Percentiles rank a stretch among this genome's conserved stretches.
phyloP scores from a whole-genome alignment of 2,113 vertebrate species.

The Albula goreensis region DNA sequence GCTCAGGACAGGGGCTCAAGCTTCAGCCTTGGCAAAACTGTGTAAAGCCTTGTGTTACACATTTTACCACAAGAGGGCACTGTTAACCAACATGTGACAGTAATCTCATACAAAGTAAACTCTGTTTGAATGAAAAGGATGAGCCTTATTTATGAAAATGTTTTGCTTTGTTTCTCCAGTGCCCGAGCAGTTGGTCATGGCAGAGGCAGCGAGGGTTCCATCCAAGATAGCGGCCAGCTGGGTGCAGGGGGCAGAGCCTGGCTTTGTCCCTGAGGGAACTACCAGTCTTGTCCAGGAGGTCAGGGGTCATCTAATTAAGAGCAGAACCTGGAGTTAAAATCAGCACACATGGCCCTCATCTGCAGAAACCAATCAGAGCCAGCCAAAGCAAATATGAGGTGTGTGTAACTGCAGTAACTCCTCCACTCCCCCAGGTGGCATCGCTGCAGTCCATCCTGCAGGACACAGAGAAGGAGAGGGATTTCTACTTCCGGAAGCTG shows the following conservation, averaged over 20 bases:
- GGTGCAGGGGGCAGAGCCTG: conserved; percentile 47
- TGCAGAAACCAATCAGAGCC: neutral
- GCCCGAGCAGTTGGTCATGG: conserved; percentile 68
- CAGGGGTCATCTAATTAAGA: neutral
- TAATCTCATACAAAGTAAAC: neutral
- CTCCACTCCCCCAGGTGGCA: conserved; percentile 63
- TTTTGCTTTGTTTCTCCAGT: conserved; percentile 48
- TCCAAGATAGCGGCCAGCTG: conserved; percentile 66
- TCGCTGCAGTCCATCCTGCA: conserved; percentile 78
- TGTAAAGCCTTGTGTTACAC: too few relatives aligned
- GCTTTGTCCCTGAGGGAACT: conserved; percentile 69
- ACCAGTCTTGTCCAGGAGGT: conserved; percentile 79
- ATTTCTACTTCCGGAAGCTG: conserved; percentile 85
- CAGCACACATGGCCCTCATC: neutral
- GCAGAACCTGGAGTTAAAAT: neutral
- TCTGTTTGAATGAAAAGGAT: neutral
- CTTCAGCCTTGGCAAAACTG: too few relatives aligned
- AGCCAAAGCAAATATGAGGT: neutral
- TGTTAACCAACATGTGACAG: too few relatives aligned
- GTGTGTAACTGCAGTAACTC: neutral
- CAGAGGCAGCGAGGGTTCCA: conserved; percentile 69
- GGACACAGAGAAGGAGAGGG: conserved; percentile 82
- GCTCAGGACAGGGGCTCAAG: too few relatives aligned
- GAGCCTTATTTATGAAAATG: neutral
- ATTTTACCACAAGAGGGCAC: too few relatives aligned